Base-by-base conservation (phyloP, 2,888 invertebrate genomes). In the Drosophila formosana region DNA sequence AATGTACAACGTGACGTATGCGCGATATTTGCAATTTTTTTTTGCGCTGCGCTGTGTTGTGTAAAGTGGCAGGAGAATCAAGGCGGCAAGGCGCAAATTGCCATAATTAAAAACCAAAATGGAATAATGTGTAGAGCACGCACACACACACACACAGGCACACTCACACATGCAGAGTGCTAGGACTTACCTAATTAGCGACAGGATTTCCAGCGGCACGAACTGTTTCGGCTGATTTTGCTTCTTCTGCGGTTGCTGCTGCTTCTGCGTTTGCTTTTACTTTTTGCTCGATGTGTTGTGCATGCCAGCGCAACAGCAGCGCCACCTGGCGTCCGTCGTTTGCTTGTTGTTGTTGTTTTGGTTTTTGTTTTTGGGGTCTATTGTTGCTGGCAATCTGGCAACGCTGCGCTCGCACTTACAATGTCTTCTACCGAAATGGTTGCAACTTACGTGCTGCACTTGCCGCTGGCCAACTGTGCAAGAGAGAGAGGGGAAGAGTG, bases 101-200 rank as follows among this genome's bases (percentile, higher is more conserved):
- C 82, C 79, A 63, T 78, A 81, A 79, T 82, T 81, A 78, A 72
- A 72, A 45, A 52, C 51, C 34, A 39, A 78, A 81, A 79, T 78
- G 82, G 75, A 79, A 78, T 79, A 80, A 78, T 78, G 56, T 68
- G 75, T 49, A 52, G 32, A 52, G 47, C 62, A 70, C 65, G 50
- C 49, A 65, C 47, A 52, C 23, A 53, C 26, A 34, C 30, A 51
- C 30, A 46, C 13, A 30, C 37, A 39, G n/a, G n/a, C 25, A 39
- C 39, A 39, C 39, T 3, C 13, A 28, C 6, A 53, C 9, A 55
- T n/a, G 3, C 0, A 4, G 32, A 8, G 45, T 32, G 46, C 56
- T 60, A 58, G 50, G 70, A 80, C 79, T 80, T 80, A 80, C 79
- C 79, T 80, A 80, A 82, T 80, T 82, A 79, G 82, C 66, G 71